Percentiles rank a stretch among this genome's conserved stretches.
Evolutionary conservation across 2,888 invertebrate species (phyloP).

Genomic region (Agrochola lota): DNA sequence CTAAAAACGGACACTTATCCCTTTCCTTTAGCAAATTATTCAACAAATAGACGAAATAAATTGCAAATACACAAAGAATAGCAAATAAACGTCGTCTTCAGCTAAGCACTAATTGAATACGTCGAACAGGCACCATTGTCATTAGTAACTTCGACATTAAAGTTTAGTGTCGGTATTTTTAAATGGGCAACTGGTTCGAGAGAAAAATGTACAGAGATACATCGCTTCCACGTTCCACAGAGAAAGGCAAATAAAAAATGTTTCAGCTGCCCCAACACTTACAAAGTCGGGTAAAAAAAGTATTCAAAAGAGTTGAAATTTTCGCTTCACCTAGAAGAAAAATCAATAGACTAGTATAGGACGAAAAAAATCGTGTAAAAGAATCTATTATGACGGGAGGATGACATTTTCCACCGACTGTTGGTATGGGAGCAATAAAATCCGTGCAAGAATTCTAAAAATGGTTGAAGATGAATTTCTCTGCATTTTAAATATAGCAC

Average conservation of each 20-base stretch:
- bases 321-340: not conserved
- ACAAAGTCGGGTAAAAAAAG: not conserved
- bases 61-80: conserved; percentile 48
- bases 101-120: conserved; percentile 57
- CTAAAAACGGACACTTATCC: conserved; percentile 16
- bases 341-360: not conserved
- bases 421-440: not conserved
- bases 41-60: conserved; percentile 41
- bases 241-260: conserved; percentile 37
- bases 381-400: not conserved
- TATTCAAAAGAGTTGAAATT: not conserved
- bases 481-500: not conserved
- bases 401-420: not conserved
- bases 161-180: conserved; percentile 52
- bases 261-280: conserved; percentile 41
- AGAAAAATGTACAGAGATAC: conserved; percentile 45
- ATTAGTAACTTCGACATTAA: conserved; percentile 42
- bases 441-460: not conserved
- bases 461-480: not conserved
- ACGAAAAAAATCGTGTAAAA: not conserved
- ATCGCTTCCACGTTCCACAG: conserved; percentile 50
- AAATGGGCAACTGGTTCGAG: conserved; percentile 47
- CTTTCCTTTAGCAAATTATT: conserved; percentile 36
- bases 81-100: conserved; percentile 49
- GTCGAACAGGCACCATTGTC: conserved; percentile 41